These are phyloP conservation scores for Drosophila kikkawai DNA, from an alignment of 1,140 invertebrate species.

Conservation along the genomic window DNA sequence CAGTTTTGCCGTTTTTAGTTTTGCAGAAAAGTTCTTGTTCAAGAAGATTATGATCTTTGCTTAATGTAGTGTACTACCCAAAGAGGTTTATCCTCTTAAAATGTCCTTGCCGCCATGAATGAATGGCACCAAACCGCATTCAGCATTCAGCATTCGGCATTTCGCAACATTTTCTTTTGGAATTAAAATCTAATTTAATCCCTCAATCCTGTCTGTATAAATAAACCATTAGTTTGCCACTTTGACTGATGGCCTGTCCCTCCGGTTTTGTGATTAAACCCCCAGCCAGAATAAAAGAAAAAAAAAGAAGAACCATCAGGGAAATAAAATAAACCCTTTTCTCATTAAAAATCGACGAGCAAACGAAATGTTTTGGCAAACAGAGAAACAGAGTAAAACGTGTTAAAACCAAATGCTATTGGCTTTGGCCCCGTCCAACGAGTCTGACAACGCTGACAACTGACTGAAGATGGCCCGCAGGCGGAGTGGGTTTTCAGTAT, in stretches of 20 bases:
- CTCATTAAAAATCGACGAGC: conserved; percentile 60
- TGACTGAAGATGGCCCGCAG: conserved; percentile 48
- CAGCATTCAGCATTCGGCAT: conserved; percentile 23
- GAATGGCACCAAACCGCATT: conserved; percentile 36
- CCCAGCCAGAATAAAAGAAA: neutral
- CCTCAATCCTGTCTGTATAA: conserved; percentile 49
- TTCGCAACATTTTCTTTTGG: conserved; percentile 39
- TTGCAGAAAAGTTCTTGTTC: conserved; percentile 27
- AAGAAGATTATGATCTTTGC: conserved; percentile 51
- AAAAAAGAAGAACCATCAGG: neutral
- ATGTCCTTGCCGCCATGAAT: conserved; percentile 25
- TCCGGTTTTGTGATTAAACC: conserved; percentile 39
- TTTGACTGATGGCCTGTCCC: conserved; percentile 58
- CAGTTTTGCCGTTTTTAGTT: conserved; percentile 28
- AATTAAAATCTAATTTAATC: conserved; percentile 56
- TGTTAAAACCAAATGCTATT: conserved; percentile 60
- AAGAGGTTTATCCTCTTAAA: conserved; percentile 43
- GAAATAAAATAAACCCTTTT: conserved; percentile 53
- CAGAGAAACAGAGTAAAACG: conserved; percentile 47
- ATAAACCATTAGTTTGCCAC: conserved; percentile 51
- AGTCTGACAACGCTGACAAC: conserved; percentile 50
- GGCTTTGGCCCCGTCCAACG: conserved; percentile 36
- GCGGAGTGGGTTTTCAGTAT: conserved; percentile 34
- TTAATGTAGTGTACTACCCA: conserved; percentile 41
- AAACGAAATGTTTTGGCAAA: conserved; percentile 51